A percentile compares a stretch with the other conserved stretches of the same genome.
phyloP scores from a whole-genome alignment of 2,797 vertebrate genomes.

The Monodelphis domestica region DNA sequence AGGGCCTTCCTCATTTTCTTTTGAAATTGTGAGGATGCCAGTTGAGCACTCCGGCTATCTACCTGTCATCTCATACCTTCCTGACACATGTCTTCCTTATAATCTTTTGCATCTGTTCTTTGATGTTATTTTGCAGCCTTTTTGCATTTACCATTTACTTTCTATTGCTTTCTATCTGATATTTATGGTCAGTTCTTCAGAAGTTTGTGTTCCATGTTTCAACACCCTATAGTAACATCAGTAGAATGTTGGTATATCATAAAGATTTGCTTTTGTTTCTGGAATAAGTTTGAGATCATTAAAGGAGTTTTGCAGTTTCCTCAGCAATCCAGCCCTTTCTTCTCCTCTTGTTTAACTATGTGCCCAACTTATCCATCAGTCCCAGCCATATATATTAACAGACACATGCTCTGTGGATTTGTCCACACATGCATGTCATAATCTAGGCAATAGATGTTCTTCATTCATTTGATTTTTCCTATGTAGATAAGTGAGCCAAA shows the following conservation, averaged over 20 bases:
- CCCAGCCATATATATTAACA: background rate
- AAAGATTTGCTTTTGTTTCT: background rate
- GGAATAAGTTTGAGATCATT: background rate
- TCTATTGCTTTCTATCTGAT: background rate
- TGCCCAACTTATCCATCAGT: background rate
- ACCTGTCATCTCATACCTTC: background rate
- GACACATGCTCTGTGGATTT: background rate
- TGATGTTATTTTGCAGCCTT: background rate
- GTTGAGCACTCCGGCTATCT: background rate
- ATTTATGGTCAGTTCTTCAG: background rate
- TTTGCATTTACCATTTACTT: background rate
- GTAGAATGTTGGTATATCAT: background rate
- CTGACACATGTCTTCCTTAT: background rate
- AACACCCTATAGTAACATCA: background rate
- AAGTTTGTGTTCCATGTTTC: background rate
- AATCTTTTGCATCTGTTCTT: background rate
- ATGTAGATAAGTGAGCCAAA: background rate
- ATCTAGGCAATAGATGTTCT: background rate
- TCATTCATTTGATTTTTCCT: background rate
- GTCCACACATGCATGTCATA: background rate
- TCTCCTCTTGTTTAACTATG: background rate
- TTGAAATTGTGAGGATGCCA: background rate
- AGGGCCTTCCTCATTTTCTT: background rate
- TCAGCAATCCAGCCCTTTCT: background rate
- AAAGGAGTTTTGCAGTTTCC: background rate